Evolutionary conservation across 2,888 invertebrate genomes (phyloP), one percentile per base, ranked within the genome.

Genomic region (Volucella inanis): DNA sequence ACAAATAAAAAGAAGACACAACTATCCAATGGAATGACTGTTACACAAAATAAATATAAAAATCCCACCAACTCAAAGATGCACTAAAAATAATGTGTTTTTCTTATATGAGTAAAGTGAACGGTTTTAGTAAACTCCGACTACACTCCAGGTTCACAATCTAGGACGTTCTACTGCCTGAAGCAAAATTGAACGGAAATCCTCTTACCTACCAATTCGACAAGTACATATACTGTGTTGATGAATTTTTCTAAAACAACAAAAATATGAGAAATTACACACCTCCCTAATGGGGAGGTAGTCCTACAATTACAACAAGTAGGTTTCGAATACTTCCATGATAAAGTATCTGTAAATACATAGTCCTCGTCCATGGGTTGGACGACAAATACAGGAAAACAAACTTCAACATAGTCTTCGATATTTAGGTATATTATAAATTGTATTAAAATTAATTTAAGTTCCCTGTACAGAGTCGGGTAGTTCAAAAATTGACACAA

Each of bases 31-130:
- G 52, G 64, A 64, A 71, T 47, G n/a, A 68, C 50, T 15, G 67
- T 75, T 22, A 80, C 70, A 80, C 50, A 70, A 72, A 76, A 71
- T 67, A 72, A 43, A 80, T 76, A 61, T 12, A 15, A 62, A 71
- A 82, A 15, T 64, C 57, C 41, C 55, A 38, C 47, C 47, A 12
- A 64, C 62, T 9, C 12, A 22, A 52, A 71, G 84, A 78, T 79
- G 68, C 64, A 64, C 57, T 18, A 52, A 52, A 62, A 49, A 67
- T 75, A 55, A 84, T 80, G 75, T 57, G 61, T 71, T 70, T 71
- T 70, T 61, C 61, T 70, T 79, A 75, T 75, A n/a, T n/a, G n/a
- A n/a, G n/a, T n/a, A 84, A 70, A 65, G 61, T 65, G 70, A 79
- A 71, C 61, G 67, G 70, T 80, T 70, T 74, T 61, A 80, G 65